Percentiles rank a stretch among this genome's conserved stretches.
Evolutionary conservation across 1,140 invertebrate genomes (phyloP).

Genomic region (Pristionchus pacificus): DNA sequence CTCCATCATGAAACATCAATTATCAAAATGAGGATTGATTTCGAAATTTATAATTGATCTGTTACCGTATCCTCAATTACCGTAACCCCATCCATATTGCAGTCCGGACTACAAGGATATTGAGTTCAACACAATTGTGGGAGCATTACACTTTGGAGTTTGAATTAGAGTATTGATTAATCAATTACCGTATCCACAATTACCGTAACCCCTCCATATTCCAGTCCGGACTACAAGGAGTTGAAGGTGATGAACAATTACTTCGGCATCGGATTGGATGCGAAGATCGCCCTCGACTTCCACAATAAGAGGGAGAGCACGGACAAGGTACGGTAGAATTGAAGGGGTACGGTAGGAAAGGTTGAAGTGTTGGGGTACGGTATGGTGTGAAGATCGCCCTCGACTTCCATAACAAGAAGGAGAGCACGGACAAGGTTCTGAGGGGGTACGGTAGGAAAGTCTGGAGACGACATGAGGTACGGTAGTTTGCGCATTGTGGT

Average conservation of each 20-base stretch:
- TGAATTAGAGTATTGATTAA: no score
- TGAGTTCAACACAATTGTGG: no score
- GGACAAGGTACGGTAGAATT: slow-evolving; percentile 67
- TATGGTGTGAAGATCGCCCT: slow-evolving; percentile 94
- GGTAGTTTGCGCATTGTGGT: no score
- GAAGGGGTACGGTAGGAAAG: slow-evolving; percentile 3
- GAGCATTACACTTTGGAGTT: slow-evolving; percentile 7
- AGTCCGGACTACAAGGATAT: no score
- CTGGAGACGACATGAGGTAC: no score
- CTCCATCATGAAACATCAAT: no score
- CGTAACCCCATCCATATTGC: no score
- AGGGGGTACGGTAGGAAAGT: slow-evolving; percentile 3
- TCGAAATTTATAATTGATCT: no score
- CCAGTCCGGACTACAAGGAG: slow-evolving; percentile 63
- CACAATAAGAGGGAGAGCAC: slow-evolving; percentile 94
- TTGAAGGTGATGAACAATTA: slow-evolving; percentile 97
- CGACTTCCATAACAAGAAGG: slow-evolving; percentile 92
- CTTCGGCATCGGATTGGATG: slow-evolving; percentile 97
- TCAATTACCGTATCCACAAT: no score
- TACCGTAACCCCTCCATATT: no score
- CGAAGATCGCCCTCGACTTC: slow-evolving; percentile 92
- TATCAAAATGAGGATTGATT: no score
- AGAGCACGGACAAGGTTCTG: slow-evolving; percentile 79
- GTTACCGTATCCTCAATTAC: no score
- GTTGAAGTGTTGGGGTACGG: slow-evolving; percentile 97